phyloP scores from a whole-genome alignment of 2,888 invertebrate species.

The Druceiella hillmani region DNA sequence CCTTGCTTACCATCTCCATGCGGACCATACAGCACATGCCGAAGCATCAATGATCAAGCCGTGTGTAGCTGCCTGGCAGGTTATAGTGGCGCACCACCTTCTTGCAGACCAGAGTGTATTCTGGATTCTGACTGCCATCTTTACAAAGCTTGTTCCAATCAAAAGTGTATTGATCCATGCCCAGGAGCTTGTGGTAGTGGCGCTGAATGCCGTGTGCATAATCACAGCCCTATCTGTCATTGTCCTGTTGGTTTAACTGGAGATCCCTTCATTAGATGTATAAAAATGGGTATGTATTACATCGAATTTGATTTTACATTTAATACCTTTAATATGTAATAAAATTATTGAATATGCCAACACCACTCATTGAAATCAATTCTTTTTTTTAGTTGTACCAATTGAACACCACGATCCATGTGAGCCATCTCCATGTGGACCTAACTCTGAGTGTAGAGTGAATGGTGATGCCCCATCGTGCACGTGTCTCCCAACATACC shows the following conservation, averaged over 20 bases:
- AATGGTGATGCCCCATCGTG: conserved; percentile 57
- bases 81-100: conserved; percentile 67
- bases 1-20: conserved; percentile 72
- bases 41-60: conserved; percentile 49
- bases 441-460: conserved; percentile 57
- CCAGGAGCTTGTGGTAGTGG: conserved; percentile 72
- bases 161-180: conserved; percentile 77
- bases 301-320: no score
- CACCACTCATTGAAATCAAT: no score
- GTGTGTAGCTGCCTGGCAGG: conserved; percentile 73
- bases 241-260: conserved; percentile 70
- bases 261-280: conserved; percentile 75
- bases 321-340: no score
- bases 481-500: conserved; percentile 57
- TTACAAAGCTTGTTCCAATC: conserved; percentile 69
- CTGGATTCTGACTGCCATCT: conserved; percentile 75
- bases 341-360: no score
- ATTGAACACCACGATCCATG: conserved; percentile 40
- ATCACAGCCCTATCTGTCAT: conserved; percentile 81
- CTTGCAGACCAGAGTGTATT: conserved; percentile 79
- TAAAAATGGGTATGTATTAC: no score
- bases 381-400: neutral
- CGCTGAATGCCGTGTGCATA: conserved; percentile 72
- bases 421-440: conserved; percentile 62
- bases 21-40: conserved; percentile 71